phyloP scores from a whole-genome alignment of 2,797 vertebrate species.

The Coendou prehensilis region DNA sequence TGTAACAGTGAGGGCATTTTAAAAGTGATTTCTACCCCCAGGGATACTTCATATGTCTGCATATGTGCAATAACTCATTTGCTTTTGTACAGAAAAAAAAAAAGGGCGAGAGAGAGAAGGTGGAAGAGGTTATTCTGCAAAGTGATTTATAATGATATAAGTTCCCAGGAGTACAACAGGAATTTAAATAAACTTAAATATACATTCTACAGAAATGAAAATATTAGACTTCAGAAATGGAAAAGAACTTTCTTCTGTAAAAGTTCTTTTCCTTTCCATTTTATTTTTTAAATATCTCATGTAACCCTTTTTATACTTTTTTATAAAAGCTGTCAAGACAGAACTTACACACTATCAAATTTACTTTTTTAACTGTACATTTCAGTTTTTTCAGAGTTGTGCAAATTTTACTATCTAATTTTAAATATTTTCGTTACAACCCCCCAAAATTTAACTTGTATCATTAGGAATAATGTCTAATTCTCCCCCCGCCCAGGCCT shows the following conservation, averaged over 20 bases:
- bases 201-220: neutral
- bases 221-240: neutral
- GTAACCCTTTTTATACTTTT: neutral
- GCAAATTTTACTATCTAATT: neutral
- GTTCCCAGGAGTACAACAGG: neutral
- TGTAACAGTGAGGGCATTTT: neutral
- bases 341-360: neutral
- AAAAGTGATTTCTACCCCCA: neutral
- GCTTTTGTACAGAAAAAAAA: neutral
- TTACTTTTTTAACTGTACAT: neutral
- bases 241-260: neutral
- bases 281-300: neutral
- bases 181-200: conserved; percentile 60
- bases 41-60: neutral
- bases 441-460: neutral
- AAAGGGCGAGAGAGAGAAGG: rapidly evolving
- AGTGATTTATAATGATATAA: neutral
- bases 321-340: neutral
- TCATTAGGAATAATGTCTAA: neutral
- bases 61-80: conserved; percentile 11
- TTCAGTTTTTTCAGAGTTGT: neutral
- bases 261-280: neutral
- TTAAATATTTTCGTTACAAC: neutral
- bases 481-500: rapidly evolving
- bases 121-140: neutral